Evolutionary conservation across 1,140 invertebrate species (phyloP).

Genomic region (Epicauta chinensis): DNA sequence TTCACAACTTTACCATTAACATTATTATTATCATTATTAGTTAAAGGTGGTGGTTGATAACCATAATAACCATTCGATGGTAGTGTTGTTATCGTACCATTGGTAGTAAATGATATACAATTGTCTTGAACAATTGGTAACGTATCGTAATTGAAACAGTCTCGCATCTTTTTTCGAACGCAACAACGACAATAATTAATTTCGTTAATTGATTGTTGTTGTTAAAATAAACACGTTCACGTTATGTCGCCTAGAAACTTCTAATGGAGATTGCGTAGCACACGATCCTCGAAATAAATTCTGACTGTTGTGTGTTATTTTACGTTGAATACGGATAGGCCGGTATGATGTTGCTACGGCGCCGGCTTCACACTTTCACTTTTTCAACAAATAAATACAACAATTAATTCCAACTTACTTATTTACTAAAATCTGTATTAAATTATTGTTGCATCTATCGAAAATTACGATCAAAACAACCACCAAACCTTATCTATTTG

Average conservation of each 20-base stretch:
- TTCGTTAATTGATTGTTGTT: no score
- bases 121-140: conserved; percentile 15
- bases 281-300: conserved; percentile 9
- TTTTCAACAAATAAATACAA: no score
- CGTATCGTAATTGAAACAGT: conserved; percentile 15
- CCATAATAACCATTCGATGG: conserved; percentile 35
- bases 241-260: neutral
- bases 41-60: conserved; percentile 24
- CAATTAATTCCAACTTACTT: no score
- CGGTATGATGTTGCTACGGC: no score
- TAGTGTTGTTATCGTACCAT: conserved; percentile 10
- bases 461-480: no score
- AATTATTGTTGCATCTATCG: no score
- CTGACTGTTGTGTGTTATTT: neutral
- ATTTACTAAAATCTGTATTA: no score
- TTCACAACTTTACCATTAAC: neutral
- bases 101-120: conserved; percentile 1
- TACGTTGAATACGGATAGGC: no score
- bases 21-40: conserved; percentile 8
- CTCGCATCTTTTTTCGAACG: conserved; percentile 8
- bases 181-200: neutral
- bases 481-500: no score
- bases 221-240: neutral
- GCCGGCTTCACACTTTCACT: no score
- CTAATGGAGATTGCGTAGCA: conserved; percentile 17